These are phyloP conservation scores for Apotomis betuletana DNA, from an alignment of 2,888 invertebrate genomes.

Conservation along the genomic window DNA sequence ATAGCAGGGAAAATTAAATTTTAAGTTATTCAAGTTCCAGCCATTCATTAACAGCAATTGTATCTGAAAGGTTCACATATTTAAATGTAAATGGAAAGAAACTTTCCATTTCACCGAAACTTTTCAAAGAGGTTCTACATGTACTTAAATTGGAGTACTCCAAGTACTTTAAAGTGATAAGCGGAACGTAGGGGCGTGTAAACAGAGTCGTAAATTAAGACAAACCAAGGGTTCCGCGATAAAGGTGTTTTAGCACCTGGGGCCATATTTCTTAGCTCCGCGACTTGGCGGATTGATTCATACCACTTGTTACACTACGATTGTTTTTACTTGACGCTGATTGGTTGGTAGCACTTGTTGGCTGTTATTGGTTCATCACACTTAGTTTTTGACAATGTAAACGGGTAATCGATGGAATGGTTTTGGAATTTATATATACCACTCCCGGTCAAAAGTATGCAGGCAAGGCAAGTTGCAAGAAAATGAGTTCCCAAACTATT, in stretches of 20 bases:
- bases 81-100: neutral
- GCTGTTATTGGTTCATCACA: too few species aligned
- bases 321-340: neutral
- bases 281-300: conserved; percentile 26
- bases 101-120: neutral
- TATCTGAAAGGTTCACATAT: neutral
- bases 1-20: neutral
- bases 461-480: too few species aligned
- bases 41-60: neutral
- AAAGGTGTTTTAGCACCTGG: conserved; percentile 24
- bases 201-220: conserved; percentile 30
- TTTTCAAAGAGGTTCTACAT: neutral
- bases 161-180: conserved; percentile 29
- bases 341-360: too few species aligned
- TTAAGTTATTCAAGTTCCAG: neutral
- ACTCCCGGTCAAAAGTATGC: too few species aligned
- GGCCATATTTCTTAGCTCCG: conserved; percentile 22
- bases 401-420: too few species aligned
- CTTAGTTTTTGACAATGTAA: too few species aligned
- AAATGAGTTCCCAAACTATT: too few species aligned
- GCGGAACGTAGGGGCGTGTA: conserved; percentile 25
- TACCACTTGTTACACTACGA: conserved; percentile 21
- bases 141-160: neutral
- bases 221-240: conserved; percentile 21
- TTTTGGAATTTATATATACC: too few species aligned